phyloP scores from a whole-genome alignment of 2,113 vertebrate species.

The Anarrhichthys ocellatus region DNA sequence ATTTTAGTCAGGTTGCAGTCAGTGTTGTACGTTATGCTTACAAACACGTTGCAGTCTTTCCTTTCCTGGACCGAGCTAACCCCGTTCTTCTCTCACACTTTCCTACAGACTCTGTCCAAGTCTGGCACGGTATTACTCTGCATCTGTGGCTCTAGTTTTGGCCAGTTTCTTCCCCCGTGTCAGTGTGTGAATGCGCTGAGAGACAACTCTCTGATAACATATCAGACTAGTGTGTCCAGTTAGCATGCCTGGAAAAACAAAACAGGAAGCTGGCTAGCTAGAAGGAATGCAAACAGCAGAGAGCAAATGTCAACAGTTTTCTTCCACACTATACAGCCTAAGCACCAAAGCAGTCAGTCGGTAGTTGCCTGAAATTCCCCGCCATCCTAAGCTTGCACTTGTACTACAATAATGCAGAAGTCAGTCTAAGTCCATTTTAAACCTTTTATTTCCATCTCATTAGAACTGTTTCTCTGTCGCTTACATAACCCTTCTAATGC shows the following conservation, averaged over 20 bases:
- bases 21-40: neutral
- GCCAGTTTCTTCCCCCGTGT: neutral
- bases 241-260: constrained; percentile 29
- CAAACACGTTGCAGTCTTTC: constrained; percentile 9
- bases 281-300: constrained; percentile 45
- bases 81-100: constrained; percentile 73
- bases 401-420: neutral
- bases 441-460: constrained; percentile 36
- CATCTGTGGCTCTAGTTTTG: constrained; percentile 63
- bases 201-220: constrained; percentile 55
- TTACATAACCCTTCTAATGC: constrained; percentile 14
- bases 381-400: neutral
- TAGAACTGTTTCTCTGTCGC: constrained; percentile 55
- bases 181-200: constrained; percentile 44
- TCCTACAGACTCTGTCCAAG: constrained; percentile 83
- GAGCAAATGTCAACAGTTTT: constrained; percentile 17
- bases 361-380: neutral
- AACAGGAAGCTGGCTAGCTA: constrained; percentile 39
- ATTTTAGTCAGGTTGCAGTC: neutral
- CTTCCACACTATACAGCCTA: neutral
- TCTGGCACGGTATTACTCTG: constrained; percentile 81
- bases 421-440: neutral
- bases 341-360: neutral
- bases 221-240: constrained; percentile 17
- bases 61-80: constrained; percentile 62